Evolutionary conservation across 30 jellyfish, hydroid and myxozoan species (phyloP), one percentile per base, ranked within the genome.

Genomic region (Pseudorhiza aurosa): DNA sequence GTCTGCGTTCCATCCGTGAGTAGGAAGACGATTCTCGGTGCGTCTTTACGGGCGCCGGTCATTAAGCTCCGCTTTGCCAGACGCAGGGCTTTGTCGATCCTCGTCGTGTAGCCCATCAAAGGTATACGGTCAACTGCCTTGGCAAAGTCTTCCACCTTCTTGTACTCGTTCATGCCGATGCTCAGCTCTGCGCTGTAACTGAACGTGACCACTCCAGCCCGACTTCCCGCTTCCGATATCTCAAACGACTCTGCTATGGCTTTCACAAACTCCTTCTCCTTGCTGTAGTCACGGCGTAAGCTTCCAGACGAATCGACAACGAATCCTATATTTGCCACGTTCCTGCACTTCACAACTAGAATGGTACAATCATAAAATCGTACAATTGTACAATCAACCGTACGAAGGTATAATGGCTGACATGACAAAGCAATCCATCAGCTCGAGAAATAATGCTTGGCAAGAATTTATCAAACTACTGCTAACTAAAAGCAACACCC

Each of bases 251-350:
- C 74, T 33, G 96, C 96, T 46, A 85, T 36, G 14, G 21, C 65
- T 32, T 85, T 91, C 79, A 91, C 94, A 35, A 91, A 91, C 51
- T 91, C 83, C 67, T 91, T 91, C 65, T 91, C 98, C 55, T 84
- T 91, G 59, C 24, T 56, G 59, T 83, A 91, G 11, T 91, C 88
- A 11, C 88, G 85, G 47, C 88, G 67, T 65, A 91, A 74, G 46
- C 98, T 91, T 47, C 98, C 98, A 72, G 98, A 91, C 25, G 98
- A 91, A 82, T 91, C 98, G 69, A 91, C 84, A 1, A 91, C 64
- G 95, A 91, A 83, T 43, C 96, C 98, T 21, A 91, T 85, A 73
- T 87, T 96, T 36, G 81, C 96, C n/a, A 77, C 64, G 75, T 78
- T 78, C 36, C 30, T 24, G 68, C 90, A 78, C 46, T 64, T 78